Conservation (phyloP, 30 jellyfish, hydroid and myxozoan genomes). For the Aurelia aurita region DNA sequence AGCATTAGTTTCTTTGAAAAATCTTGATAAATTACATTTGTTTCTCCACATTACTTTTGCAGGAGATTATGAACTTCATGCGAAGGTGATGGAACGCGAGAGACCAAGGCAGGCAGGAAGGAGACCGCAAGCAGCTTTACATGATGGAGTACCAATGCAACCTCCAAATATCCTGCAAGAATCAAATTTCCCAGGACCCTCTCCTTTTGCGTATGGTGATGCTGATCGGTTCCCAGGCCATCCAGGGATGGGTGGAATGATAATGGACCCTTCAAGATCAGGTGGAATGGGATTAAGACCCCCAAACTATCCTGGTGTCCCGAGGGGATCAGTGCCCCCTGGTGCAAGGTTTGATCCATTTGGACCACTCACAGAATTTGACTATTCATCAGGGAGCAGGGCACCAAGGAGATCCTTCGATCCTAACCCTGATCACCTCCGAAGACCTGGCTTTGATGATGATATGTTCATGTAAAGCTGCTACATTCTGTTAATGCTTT, state of each 20-base stretch:
- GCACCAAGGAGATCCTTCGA: constrained; percentile 54
- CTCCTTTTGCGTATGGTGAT: constrained; percentile 75
- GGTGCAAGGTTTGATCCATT: constrained; percentile 80
- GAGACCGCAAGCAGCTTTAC: constrained; percentile 30
- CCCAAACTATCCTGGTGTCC: constrained; percentile 64
- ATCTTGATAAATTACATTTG: background rate
- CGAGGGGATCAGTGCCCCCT: constrained; percentile 72
- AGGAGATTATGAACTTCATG: constrained; percentile 40
- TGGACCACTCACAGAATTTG: constrained; percentile 76
- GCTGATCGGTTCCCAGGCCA: constrained; percentile 70
- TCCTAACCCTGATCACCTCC: constrained; percentile 75
- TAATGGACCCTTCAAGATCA: constrained; percentile 67
- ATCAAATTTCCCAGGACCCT: constrained; percentile 35
- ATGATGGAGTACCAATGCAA: constrained; percentile 28
- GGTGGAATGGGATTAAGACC: constrained; percentile 78
- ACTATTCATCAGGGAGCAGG: constrained; percentile 32
- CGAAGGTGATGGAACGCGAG: constrained; percentile 12
- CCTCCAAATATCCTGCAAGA: background rate
- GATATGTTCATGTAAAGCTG: constrained; percentile 72
- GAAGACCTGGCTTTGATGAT: constrained; percentile 75
- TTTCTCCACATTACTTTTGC: background rate
- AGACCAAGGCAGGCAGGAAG: constrained; percentile 29
- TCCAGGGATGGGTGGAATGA: constrained; percentile 71
- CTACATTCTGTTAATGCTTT: background rate
- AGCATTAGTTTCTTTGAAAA: background rate